Evolutionary conservation across 2,113 vertebrate species (phyloP).

Genomic region (Otis tarda): DNA sequence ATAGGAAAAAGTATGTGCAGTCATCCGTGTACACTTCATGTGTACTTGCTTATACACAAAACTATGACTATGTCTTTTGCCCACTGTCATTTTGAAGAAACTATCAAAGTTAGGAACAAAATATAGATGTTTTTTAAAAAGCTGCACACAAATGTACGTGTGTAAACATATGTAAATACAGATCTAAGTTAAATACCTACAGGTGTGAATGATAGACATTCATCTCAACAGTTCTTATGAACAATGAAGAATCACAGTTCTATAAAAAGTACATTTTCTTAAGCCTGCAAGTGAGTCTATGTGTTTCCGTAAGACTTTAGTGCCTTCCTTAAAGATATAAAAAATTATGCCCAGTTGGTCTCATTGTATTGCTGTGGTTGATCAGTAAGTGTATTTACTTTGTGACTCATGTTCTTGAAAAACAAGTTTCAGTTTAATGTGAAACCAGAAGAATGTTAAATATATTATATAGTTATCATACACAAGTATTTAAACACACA

Average conservation of each 20-base stretch:
- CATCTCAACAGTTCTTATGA: neutral
- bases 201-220: neutral
- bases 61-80: neutral
- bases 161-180: neutral
- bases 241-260: neutral
- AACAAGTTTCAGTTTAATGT: neutral
- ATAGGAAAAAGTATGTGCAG: neutral
- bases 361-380: neutral
- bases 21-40: neutral
- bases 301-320: neutral
- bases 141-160: neutral
- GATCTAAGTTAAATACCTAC: neutral
- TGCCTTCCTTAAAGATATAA: neutral
- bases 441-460: neutral
- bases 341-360: neutral
- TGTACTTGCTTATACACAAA: neutral
- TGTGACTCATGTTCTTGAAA: neutral
- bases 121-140: neutral
- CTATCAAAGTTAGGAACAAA: neutral
- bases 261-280: neutral
- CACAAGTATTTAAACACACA: neutral
- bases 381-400: neutral
- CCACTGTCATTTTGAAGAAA: neutral
- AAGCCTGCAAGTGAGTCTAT: neutral
- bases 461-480: neutral